Evolutionary conservation across 2,113 vertebrate genomes (phyloP).

Genomic region (Corythoichthys haematopterus): DNA sequence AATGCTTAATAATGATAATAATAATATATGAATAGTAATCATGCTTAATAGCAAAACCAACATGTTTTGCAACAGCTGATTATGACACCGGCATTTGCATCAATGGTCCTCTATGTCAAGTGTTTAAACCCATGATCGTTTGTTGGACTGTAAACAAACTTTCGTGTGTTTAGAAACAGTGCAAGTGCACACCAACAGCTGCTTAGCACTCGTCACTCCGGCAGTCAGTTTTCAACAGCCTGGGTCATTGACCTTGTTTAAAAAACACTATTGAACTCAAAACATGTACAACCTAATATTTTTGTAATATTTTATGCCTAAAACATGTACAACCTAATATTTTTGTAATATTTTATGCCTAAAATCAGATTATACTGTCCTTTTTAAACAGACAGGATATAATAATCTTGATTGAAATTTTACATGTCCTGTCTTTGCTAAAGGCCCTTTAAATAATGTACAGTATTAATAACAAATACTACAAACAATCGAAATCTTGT

Average conservation of each 20-base stretch:
- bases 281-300: not conserved
- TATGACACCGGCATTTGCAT: conserved; percentile 35
- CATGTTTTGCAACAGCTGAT: conserved; percentile 3
- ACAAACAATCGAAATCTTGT: not conserved
- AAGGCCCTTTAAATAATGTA: not conserved
- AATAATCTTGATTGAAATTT: not conserved
- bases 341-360: not conserved
- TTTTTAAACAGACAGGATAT: not conserved
- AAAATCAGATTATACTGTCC: not conserved
- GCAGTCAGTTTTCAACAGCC: not conserved
- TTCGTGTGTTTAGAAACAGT: conserved; percentile 74
- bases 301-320: not conserved
- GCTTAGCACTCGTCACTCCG: conserved; percentile 43
- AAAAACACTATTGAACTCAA: not conserved
- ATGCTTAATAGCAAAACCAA: no score
- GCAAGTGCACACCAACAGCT: conserved; percentile 73
- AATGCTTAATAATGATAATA: not conserved
- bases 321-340: not conserved
- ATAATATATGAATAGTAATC: no score
- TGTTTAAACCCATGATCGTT: conserved; percentile 70
- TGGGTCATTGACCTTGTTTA: not conserved
- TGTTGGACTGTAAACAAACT: conserved; percentile 75
- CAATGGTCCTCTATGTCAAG: conserved; percentile 60
- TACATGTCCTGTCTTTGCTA: not conserved
- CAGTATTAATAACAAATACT: not conserved